Conservation (phyloP, 2,113 vertebrate genomes). For the Phylloscopus trochiloides region DNA sequence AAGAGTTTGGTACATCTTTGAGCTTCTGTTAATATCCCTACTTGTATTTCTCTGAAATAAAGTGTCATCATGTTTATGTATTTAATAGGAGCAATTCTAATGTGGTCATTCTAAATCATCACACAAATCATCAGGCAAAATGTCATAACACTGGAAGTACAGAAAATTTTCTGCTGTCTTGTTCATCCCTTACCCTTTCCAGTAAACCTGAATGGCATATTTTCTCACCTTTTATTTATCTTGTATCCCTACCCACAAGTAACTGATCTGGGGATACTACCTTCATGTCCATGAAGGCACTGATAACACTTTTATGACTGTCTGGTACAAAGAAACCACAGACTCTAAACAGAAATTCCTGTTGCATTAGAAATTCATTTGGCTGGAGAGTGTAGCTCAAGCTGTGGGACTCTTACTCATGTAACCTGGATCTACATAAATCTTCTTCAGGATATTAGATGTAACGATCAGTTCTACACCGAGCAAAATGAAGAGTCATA, state of each 20-base stretch:
- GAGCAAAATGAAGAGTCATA: background rate
- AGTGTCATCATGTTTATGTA: background rate
- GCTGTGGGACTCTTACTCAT: background rate
- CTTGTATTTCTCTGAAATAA: background rate
- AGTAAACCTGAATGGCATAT: background rate
- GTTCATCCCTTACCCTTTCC: background rate
- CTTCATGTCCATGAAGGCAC: background rate
- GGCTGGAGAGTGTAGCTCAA: background rate
- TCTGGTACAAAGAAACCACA: background rate
- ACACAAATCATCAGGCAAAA: background rate
- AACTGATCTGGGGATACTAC: background rate
- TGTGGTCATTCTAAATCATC: rapidly evolving
- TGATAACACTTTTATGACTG: background rate
- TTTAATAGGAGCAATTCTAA: background rate
- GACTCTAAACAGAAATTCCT: background rate
- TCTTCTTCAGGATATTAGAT: background rate
- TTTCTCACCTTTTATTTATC: background rate
- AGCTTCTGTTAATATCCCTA: background rate
- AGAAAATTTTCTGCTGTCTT: background rate
- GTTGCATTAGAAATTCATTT: background rate
- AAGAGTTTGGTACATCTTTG: background rate
- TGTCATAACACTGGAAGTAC: background rate
- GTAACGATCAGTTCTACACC: background rate
- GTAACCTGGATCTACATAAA: background rate
- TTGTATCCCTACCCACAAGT: rapidly evolving